These are phyloP conservation scores for Pangasianodon hypophthalmus DNA, from an alignment of 2,113 vertebrate species.

Conservation along the genomic window DNA sequence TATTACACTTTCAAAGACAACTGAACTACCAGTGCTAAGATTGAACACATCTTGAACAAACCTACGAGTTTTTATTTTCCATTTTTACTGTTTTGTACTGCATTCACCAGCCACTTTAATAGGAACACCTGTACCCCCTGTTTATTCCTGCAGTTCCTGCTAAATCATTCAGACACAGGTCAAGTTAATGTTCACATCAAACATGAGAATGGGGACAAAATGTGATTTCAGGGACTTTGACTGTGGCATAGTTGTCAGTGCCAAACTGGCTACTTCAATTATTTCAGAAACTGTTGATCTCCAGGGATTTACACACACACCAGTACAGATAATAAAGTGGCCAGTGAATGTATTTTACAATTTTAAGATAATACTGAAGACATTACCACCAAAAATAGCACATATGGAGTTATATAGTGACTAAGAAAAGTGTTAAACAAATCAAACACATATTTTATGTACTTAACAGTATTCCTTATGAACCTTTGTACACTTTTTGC, in stretches of 20 bases:
- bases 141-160: neutral
- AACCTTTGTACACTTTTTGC: neutral
- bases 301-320: neutral
- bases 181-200: neutral
- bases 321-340: neutral
- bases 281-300: neutral
- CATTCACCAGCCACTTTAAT: neutral
- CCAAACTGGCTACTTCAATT: neutral
- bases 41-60: neutral
- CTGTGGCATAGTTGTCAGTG: neutral
- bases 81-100: neutral
- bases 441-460: neutral
- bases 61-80: neutral
- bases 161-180: neutral
- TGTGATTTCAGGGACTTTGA: neutral
- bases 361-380: neutral
- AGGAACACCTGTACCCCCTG: neutral
- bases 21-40: neutral
- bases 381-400: neutral
- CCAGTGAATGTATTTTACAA: neutral
- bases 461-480: neutral
- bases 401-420: neutral
- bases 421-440: neutral
- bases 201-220: neutral
- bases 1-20: neutral